phyloP scores from a whole-genome alignment of 2,888 invertebrate genomes.

The Melieria omissa region DNA sequence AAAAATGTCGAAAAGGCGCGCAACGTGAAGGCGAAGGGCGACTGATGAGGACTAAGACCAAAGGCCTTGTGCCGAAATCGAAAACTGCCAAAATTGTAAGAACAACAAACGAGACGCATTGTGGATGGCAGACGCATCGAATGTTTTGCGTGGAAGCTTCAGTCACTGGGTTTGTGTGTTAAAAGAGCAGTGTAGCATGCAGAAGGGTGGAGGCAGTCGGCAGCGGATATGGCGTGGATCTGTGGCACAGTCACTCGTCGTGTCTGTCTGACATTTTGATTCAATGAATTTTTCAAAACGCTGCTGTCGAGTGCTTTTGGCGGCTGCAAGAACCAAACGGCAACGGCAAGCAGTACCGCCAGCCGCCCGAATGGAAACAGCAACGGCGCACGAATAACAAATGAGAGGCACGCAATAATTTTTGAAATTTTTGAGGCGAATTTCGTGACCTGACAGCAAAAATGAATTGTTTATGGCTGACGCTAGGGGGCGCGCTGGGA shows the following conservation, averaged over 20 bases:
- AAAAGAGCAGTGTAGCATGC: not conserved
- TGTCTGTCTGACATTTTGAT: constrained; percentile 40
- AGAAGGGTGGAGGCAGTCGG: no score
- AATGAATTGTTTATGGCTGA: constrained; percentile 18
- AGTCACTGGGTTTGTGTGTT: constrained; percentile 6
- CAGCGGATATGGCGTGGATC: no score
- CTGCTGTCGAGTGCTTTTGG: constrained; percentile 21
- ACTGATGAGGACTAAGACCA: no score
- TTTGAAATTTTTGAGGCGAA: constrained; percentile 34
- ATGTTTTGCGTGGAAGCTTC: not conserved
- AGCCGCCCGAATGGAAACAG: constrained; percentile 31
- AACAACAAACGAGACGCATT: constrained; percentile 6
- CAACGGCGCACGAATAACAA: constrained; percentile 33
- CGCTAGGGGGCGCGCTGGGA: no score
- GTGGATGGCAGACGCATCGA: not conserved
- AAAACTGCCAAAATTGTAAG: constrained; percentile 32
- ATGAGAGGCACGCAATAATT: constrained; percentile 36
- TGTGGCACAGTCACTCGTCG: constrained; percentile 21
- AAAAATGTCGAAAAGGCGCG: no score
- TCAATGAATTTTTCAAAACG: constrained; percentile 42
- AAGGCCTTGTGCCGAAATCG: not conserved
- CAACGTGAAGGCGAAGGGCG: no score
- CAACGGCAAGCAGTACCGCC: not conserved
- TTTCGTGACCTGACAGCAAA: constrained; percentile 38
- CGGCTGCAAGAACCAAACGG: not conserved